Conservation (phyloP, 2,888 invertebrate genomes). For the Ellobium chinense region DNA sequence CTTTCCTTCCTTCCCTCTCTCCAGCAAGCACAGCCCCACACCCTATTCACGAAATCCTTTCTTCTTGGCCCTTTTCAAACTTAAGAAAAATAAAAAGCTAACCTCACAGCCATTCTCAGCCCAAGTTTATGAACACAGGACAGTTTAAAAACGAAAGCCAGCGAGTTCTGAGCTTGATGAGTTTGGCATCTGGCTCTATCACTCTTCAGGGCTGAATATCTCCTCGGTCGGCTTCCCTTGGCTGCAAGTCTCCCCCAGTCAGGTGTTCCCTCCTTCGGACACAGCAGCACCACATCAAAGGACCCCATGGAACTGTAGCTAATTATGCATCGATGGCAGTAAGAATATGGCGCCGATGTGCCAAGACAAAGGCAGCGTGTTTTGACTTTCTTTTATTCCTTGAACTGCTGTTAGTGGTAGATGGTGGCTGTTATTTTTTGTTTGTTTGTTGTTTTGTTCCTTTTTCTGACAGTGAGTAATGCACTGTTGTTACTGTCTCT, state of each 20-base stretch:
- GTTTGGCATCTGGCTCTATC: constrained; percentile 33
- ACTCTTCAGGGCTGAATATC: constrained; percentile 19
- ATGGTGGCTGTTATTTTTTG: no score
- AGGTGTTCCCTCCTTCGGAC: constrained; percentile 25
- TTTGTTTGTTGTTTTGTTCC: no score
- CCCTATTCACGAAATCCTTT: neutral
- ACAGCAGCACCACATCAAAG: constrained; percentile 8
- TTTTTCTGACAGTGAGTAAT: no score
- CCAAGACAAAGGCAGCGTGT: neutral
- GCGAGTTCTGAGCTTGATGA: constrained; percentile 12
- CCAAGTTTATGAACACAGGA: neutral
- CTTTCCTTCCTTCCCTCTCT: constrained; percentile 1
- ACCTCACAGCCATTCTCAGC: no score
- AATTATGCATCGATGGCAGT: constrained; percentile 18
- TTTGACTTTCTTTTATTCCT: neutral
- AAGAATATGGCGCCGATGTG: neutral
- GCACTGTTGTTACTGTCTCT: no score
- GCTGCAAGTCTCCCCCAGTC: constrained; percentile 23
- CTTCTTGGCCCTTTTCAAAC: neutral
- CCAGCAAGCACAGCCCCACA: neutral
- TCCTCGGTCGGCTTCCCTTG: constrained; percentile 40
- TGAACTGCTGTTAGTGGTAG: no score
- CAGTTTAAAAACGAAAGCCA: neutral
- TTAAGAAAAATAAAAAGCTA: no score
- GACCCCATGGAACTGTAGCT: neutral